Base-by-base conservation (phyloP, 1,140 invertebrate genomes). In the Parapsyche elsis region DNA sequence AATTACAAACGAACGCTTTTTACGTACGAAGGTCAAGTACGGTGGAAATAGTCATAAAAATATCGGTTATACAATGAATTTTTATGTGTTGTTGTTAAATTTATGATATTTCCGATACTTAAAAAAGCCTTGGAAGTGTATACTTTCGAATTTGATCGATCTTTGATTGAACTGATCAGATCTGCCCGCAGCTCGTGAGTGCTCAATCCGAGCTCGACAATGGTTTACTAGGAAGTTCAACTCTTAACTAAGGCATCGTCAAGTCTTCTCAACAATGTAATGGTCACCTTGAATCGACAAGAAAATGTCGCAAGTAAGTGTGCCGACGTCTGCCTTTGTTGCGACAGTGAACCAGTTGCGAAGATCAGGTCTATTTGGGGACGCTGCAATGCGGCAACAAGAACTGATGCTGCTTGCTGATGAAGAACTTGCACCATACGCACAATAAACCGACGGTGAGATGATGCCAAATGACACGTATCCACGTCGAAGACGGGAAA, bases 291-390 rank as follows among this genome's bases (percentile, higher is more conserved):
- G 30, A 38, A 38, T 38, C 30, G 1, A 10, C 14, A 19, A 61
- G 59, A 61, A 61, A 21, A 61, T 61, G 59, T 61, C 59, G n/a
- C n/a, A 16, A 9, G 10, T 53, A 61, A 61, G 59, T 38, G 71
- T 53, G 44, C 45, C 38, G 46, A 30, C 38, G 26, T 71, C 24
- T 45, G 46, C 64, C 64, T 75, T 46, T 57, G 73, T 30, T 49
- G 46, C 73, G 73, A 75, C 73, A 75, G 45, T 75, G 73, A 75
- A 75, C 73, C 73, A 75, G 73, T 75, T 75, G 73, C 73, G 73
- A 75, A 75, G 73, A 75, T 57, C 73, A 75, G 49, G 73, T 75
- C 73, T 75, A 75, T 75, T 75, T 49, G 73, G 73, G 73, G 46
- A 75, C 73, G 73, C 14, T 57, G 73, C 71, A 57, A 75, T 75